phyloP scores from a whole-genome alignment of 2,797 vertebrate genomes.

The Allochrocebus solatus region DNA sequence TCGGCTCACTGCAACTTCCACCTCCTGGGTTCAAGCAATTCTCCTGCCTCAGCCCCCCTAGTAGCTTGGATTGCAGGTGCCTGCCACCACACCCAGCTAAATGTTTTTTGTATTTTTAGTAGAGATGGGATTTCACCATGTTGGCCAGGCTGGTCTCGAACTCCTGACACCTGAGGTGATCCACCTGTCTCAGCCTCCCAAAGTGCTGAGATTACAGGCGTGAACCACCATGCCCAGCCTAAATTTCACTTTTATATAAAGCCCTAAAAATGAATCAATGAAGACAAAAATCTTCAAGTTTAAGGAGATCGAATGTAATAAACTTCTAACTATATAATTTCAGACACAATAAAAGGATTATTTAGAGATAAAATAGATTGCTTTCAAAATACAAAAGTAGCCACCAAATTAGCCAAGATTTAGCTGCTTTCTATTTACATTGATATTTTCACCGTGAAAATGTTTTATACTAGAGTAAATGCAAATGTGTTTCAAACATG shows the following conservation, averaged over 20 bases:
- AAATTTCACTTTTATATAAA: background rate
- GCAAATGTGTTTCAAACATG: background rate
- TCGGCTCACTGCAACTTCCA: too few species aligned
- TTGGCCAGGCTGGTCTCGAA: too few species aligned
- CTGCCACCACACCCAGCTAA: too few species aligned
- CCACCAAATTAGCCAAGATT: background rate
- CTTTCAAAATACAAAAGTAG: background rate
- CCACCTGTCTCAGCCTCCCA: too few species aligned
- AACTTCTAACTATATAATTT: background rate
- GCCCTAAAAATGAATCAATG: background rate
- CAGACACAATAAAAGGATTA: background rate
- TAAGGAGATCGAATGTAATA: background rate
- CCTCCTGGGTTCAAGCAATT: too few species aligned
- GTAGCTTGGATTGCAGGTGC: too few species aligned
- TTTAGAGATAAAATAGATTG: background rate
- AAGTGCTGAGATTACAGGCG: too few species aligned
- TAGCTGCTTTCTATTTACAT: background rate
- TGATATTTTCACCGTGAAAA: constrained; percentile 19
- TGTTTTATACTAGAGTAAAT: background rate
- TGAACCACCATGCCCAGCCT: too few species aligned
- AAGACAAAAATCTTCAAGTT: background rate
- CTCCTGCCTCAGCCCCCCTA: too few species aligned
- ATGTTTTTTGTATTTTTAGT: too few species aligned
- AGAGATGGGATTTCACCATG: too few species aligned
- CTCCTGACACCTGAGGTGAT: too few species aligned